These are phyloP conservation scores for Galaxias olidus DNA, from an alignment of 2,797 vertebrate genomes.

Conservation along the genomic window DNA sequence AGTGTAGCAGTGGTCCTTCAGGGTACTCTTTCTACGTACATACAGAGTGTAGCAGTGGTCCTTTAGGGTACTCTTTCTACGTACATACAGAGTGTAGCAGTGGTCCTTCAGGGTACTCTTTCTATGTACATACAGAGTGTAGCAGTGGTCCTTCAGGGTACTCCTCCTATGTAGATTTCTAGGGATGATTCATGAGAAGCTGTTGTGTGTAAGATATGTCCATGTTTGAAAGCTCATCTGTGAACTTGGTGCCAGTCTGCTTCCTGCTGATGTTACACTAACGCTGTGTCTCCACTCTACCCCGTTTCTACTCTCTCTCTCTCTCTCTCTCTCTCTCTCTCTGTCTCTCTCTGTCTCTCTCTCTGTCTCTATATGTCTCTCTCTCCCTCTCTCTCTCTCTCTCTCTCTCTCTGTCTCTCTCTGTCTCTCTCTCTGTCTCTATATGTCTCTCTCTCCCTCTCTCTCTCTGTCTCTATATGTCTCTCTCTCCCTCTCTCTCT, in stretches of 20 bases:
- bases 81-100: too few relatives aligned
- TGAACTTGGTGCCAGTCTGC: too few relatives aligned
- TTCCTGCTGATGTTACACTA: too few relatives aligned
- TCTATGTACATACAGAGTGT: too few relatives aligned
- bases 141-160: not conserved
- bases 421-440: slow-evolving; percentile 8
- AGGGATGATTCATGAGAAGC: too few relatives aligned
- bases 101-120: not conserved
- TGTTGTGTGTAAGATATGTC: too few relatives aligned
- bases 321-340: slow-evolving; percentile 34
- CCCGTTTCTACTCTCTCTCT: not conserved
- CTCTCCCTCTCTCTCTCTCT: slow-evolving; percentile 42
- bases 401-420: not conserved
- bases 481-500: slow-evolving; percentile 42
- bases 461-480: not conserved
- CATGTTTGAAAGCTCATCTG: too few relatives aligned
- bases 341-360: slow-evolving; percentile 1
- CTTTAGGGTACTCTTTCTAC: too few relatives aligned
- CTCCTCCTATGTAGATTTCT: not conserved
- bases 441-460: slow-evolving; percentile 32
- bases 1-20: too few relatives aligned
- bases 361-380: not conserved
- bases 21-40: too few relatives aligned
- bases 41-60: too few relatives aligned
- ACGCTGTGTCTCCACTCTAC: not conserved